Evolutionary conservation across 2,113 vertebrate species (phyloP).

Genomic region (Carassius gibelio): DNA sequence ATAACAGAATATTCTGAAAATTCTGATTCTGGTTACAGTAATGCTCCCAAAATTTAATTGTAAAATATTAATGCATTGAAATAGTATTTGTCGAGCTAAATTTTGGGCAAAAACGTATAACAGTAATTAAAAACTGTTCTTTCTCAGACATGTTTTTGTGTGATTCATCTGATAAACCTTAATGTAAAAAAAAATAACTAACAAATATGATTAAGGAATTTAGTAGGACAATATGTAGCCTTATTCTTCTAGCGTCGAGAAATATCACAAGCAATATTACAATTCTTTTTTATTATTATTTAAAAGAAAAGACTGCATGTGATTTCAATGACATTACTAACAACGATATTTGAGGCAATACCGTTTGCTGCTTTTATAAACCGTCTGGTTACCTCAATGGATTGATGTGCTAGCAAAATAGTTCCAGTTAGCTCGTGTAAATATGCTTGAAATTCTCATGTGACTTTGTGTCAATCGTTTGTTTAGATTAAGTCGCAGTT

Average conservation of each 20-base stretch:
- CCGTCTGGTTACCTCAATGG: constrained; percentile 4
- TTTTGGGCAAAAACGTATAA: not conserved
- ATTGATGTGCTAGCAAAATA: not conserved
- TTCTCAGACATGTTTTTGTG: not conserved
- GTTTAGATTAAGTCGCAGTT: not conserved
- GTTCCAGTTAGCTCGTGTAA: not conserved
- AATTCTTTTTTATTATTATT: not conserved
- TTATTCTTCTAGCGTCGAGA: not conserved
- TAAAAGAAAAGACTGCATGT: constrained; percentile 12
- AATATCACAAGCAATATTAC: not conserved
- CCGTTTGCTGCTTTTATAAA: not conserved
- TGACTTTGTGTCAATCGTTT: not conserved
- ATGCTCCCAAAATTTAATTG: not conserved
- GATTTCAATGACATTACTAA: not conserved
- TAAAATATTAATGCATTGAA: too few species aligned
- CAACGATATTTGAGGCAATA: constrained; percentile 15
- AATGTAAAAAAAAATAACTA: not conserved
- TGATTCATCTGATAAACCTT: not conserved
- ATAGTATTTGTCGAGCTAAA: not conserved
- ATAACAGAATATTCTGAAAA: not conserved
- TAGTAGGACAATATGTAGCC: not conserved
- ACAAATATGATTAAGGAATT: not conserved
- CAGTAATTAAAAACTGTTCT: not conserved
- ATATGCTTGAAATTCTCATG: not conserved
- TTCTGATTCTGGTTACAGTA: not conserved